These are phyloP conservation scores for Phyllotis vaccarum DNA, from an alignment of 2,797 vertebrate species.

Conservation along the genomic window DNA sequence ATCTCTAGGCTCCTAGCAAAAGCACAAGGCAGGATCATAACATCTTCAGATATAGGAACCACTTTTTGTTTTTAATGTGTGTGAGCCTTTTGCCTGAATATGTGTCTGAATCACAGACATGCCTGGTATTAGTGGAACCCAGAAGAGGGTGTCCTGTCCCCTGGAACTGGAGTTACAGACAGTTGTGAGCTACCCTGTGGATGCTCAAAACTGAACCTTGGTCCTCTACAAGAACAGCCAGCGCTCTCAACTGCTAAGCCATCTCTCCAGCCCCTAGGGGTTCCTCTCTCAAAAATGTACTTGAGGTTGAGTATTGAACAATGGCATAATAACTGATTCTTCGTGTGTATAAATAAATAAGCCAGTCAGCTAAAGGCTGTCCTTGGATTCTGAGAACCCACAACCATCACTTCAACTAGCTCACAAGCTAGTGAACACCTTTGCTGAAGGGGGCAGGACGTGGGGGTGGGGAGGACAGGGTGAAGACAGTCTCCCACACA, in stretches of 20 bases:
- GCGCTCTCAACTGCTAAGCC: not conserved
- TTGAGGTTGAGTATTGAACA: not conserved
- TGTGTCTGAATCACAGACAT: not conserved
- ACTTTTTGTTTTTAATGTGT: not conserved
- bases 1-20: not conserved
- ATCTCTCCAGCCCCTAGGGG: not conserved
- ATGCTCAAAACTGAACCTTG: not conserved
- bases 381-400: not conserved
- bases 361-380: not conserved
- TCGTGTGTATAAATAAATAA: not conserved
- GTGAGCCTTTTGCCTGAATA: not conserved
- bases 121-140: not conserved
- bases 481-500: fast-evolving
- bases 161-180: not conserved
- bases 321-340: not conserved
- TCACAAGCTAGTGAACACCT: not conserved
- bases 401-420: not conserved
- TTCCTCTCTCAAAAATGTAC: not conserved
- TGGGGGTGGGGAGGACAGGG: not conserved
- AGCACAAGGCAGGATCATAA: not conserved
- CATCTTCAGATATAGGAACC: not conserved
- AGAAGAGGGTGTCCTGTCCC: not conserved
- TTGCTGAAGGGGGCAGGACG: fast-evolving
- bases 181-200: not conserved
- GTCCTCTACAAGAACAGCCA: not conserved